Evolutionary conservation across 1,140 invertebrate species (phyloP).

Genomic region (Polypedilum vanderplanki): DNA sequence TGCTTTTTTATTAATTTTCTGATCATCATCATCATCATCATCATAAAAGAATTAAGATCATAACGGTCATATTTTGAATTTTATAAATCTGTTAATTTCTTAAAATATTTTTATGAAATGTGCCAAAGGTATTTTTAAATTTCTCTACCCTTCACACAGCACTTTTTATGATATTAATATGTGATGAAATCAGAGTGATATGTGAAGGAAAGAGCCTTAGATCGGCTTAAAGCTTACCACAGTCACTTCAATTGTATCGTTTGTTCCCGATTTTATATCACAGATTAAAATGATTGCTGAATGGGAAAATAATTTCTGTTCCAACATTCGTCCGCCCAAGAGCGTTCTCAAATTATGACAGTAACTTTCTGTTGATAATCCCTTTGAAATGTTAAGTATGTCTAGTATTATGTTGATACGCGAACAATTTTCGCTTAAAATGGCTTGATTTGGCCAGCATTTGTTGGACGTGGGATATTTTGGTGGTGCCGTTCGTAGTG

Average conservation of each 20-base stretch:
- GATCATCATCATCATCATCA: background rate
- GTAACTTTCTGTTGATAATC: slow-evolving; percentile 64
- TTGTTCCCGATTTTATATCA: slow-evolving; percentile 67
- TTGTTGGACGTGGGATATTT: slow-evolving; percentile 62
- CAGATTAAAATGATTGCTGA: slow-evolving; percentile 64
- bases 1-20: background rate
- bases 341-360: slow-evolving; percentile 60
- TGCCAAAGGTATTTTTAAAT: background rate
- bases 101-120: too few relatives aligned
- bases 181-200: background rate
- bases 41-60: background rate
- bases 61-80: too few relatives aligned
- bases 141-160: background rate
- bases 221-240: slow-evolving; percentile 54
- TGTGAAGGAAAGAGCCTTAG: slow-evolving; percentile 3
- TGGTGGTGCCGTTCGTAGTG: slow-evolving; percentile 65
- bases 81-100: too few relatives aligned
- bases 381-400: slow-evolving; percentile 54
- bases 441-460: slow-evolving; percentile 71
- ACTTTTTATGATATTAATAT: background rate
- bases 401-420: slow-evolving; percentile 65
- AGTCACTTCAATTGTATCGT: slow-evolving; percentile 81
- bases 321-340: slow-evolving; percentile 52
- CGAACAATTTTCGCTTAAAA: slow-evolving; percentile 63
- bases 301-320: slow-evolving; percentile 40